A percentile compares a stretch with the other conserved stretches of the same genome.
phyloP scores from a whole-genome alignment of 2,113 vertebrate species.

The Leiothrix lutea region DNA sequence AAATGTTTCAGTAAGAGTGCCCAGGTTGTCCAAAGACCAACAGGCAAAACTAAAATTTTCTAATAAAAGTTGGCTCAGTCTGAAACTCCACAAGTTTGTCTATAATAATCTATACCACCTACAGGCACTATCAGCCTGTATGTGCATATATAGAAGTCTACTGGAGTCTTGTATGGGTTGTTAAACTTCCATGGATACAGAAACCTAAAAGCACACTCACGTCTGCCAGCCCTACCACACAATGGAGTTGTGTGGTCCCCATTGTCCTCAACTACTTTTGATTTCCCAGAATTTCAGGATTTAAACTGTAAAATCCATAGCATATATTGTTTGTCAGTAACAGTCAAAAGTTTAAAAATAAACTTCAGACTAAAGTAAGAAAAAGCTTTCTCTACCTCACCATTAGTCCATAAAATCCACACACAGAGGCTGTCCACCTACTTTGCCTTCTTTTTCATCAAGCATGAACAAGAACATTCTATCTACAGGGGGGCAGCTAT shows the following conservation, averaged over 20 bases:
- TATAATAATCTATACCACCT: background rate
- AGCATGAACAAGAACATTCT: background rate
- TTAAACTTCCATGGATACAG: background rate
- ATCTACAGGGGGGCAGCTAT: background rate
- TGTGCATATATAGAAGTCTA: background rate
- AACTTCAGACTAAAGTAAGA: background rate
- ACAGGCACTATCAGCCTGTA: background rate
- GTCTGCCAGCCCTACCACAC: background rate
- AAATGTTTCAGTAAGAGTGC: background rate
- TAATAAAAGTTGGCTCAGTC: background rate
- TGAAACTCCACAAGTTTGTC: background rate
- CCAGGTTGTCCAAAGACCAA: background rate
- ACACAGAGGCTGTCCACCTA: background rate
- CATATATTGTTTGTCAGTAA: background rate
- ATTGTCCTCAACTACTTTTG: background rate
- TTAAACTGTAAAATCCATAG: background rate
- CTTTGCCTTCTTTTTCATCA: background rate
- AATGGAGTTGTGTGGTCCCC: background rate
- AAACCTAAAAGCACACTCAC: background rate
- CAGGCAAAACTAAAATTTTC: background rate
- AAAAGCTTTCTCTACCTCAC: background rate
- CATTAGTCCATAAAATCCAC: background rate
- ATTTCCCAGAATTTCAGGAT: background rate
- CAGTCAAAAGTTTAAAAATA: background rate
- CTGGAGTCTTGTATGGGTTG: background rate